Conservation (phyloP, 2,888 invertebrate genomes). For the Hartigia nigra region DNA sequence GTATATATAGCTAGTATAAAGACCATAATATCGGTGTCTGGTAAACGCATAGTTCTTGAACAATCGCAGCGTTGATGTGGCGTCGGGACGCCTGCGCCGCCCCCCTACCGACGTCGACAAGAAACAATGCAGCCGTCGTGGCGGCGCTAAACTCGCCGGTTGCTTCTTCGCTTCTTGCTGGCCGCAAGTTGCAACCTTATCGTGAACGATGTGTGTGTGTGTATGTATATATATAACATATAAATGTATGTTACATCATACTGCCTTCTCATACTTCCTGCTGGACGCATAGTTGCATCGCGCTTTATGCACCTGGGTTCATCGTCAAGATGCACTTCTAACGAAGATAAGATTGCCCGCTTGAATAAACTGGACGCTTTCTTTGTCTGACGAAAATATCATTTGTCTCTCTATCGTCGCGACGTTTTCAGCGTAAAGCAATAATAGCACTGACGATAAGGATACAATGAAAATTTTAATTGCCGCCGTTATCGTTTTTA, state of each 20-base stretch:
- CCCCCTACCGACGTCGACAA: constrained; percentile 40
- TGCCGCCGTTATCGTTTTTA: not conserved
- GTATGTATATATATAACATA: constrained; percentile 12
- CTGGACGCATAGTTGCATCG: not conserved
- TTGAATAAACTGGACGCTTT: not conserved
- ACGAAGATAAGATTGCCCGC: not conserved
- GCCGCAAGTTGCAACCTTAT: not conserved
- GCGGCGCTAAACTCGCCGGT: constrained; percentile 30
- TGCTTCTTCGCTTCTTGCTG: not conserved
- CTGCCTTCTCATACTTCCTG: not conserved
- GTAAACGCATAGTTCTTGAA: not conserved
- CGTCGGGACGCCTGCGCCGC: not conserved
- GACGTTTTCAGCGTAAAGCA: not conserved
- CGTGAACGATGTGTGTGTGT: not conserved
- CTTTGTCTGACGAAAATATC: not conserved
- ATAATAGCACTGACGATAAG: not conserved
- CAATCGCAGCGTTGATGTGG: not conserved
- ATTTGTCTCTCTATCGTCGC: not conserved
- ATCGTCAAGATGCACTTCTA: not conserved
- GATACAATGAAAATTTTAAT: not conserved
- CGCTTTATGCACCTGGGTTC: not conserved
- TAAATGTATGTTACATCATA: not conserved
- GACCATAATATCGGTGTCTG: not conserved
- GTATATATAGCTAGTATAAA: not conserved
- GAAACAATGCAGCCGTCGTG: constrained; percentile 57